These are phyloP conservation scores for Platorchestia sp. DNA, from an alignment of 1,140 invertebrate genomes.

Conservation along the genomic window DNA sequence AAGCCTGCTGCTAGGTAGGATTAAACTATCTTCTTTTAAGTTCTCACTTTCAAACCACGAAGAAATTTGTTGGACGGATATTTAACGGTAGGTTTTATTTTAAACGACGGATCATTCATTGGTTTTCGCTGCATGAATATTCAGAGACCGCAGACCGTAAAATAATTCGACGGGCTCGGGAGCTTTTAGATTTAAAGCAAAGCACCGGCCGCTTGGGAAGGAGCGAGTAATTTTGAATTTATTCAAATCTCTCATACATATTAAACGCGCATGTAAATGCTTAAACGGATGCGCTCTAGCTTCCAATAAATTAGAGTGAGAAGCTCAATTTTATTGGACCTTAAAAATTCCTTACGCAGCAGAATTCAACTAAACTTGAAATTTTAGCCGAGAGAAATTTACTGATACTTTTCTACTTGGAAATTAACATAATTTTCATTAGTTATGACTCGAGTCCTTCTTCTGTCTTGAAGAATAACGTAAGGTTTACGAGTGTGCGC, in stretches of 20 bases:
- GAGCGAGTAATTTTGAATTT: neutral
- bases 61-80: neutral
- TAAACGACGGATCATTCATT: neutral
- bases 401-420: too few relatives aligned
- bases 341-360: neutral
- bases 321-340: neutral
- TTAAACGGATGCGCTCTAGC: neutral
- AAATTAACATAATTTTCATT: too few relatives aligned
- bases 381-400: neutral
- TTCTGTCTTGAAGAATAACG: too few relatives aligned
- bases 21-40: neutral
- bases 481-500: too few relatives aligned
- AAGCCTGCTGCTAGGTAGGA: neutral
- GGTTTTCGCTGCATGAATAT: neutral
- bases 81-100: neutral
- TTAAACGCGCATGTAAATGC: neutral
- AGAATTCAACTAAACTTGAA: neutral
- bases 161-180: neutral
- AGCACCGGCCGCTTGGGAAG: neutral
- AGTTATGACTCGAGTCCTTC: too few relatives aligned
- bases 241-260: slow-evolving; percentile 1
- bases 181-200: neutral
- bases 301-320: neutral
- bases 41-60: neutral
- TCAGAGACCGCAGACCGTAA: neutral